Percentiles rank a stretch among this genome's conserved stretches.
These are phyloP conservation scores for Penelope pileata DNA, from an alignment of 2,113 vertebrate genomes.

Conservation along the genomic window DNA sequence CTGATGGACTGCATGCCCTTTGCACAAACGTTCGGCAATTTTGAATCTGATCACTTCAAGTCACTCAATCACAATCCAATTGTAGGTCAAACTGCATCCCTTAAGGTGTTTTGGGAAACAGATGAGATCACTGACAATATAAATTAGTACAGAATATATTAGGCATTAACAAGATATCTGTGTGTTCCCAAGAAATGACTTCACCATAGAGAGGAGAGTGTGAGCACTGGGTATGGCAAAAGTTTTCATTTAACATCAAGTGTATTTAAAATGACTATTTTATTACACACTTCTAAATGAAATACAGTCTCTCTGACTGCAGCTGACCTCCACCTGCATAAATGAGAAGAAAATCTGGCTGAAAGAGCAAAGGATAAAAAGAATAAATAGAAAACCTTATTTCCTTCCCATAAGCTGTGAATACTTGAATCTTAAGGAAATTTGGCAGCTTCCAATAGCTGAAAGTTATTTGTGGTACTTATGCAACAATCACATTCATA, in stretches of 20 bases:
- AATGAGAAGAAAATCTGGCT: not conserved
- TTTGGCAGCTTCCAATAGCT: not conserved
- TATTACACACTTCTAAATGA: not conserved
- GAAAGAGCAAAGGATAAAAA: not conserved
- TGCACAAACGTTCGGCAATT: not conserved
- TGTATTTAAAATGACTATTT: not conserved
- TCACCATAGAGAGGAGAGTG: not conserved
- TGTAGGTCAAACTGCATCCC: not conserved
- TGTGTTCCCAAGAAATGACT: not conserved
- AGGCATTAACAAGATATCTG: not conserved
- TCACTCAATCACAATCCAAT: not conserved
- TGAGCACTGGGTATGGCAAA: not conserved
- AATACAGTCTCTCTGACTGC: not conserved
- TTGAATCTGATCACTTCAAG: not conserved
- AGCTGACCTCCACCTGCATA: not conserved
- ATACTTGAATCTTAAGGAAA: not conserved
- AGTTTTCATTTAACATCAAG: not conserved
- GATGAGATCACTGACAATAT: not conserved
- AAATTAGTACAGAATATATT: not conserved
- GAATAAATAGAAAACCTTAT: not conserved
- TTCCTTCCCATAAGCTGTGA: not conserved
- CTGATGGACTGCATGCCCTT: not conserved
- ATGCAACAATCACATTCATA: not conserved
- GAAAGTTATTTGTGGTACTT: not conserved
- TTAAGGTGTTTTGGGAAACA: not conserved